Percentiles rank a stretch among this genome's conserved stretches.
phyloP scores from a whole-genome alignment of 1,140 invertebrate species.

The Ceratina australensis region DNA sequence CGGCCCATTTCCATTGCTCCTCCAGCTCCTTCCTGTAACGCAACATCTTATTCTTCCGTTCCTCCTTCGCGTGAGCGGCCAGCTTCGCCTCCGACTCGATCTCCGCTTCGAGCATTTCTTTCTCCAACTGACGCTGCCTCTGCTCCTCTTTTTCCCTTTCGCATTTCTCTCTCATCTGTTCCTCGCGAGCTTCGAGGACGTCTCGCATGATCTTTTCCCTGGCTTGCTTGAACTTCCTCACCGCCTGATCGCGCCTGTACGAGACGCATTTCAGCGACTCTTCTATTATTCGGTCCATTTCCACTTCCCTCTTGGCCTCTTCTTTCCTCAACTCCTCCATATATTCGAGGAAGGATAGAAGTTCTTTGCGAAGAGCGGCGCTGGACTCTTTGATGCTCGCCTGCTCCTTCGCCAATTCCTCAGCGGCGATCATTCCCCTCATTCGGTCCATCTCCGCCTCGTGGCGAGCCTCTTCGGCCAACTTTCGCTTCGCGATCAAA shows the following conservation, averaged over 20 bases:
- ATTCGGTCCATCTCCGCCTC: slow-evolving; percentile 50
- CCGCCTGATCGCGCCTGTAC: slow-evolving; percentile 39
- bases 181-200: slow-evolving; percentile 47
- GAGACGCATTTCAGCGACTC: slow-evolving; percentile 32
- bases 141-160: slow-evolving; percentile 34
- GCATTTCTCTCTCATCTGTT: slow-evolving; percentile 53
- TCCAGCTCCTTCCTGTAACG: slow-evolving; percentile 59
- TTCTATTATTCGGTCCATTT: slow-evolving; percentile 51
- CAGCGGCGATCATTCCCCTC: slow-evolving; percentile 38
- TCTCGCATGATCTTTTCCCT: slow-evolving; percentile 42
- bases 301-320: slow-evolving; percentile 50
- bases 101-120: slow-evolving; percentile 45
- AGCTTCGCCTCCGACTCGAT: slow-evolving; percentile 54
- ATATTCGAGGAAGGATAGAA: slow-evolving; percentile 58
- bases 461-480: slow-evolving; percentile 52
- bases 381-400: slow-evolving; percentile 18
- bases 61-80: slow-evolving; percentile 15
- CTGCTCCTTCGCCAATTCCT: slow-evolving; percentile 54
- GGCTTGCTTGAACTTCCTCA: slow-evolving; percentile 45
- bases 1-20: slow-evolving; percentile 50
- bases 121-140: slow-evolving; percentile 37
- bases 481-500: slow-evolving; percentile 29
- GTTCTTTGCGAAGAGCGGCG: slow-evolving; percentile 50
- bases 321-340: slow-evolving; percentile 55
- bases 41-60: slow-evolving; percentile 37